Evolutionary conservation across 2,888 invertebrate species (phyloP).

Genomic region (Apotomis turbidana): DNA sequence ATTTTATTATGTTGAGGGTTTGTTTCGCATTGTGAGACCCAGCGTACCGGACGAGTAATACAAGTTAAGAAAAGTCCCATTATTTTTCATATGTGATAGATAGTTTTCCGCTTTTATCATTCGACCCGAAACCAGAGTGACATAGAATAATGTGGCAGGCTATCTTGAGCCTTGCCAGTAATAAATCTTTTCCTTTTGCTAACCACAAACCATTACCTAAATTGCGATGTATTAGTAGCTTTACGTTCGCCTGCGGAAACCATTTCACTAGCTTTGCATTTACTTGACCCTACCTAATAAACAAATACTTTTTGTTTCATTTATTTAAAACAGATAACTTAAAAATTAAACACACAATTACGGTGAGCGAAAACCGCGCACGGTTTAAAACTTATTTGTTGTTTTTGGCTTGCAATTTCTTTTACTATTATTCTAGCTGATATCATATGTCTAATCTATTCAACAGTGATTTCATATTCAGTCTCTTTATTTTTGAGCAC

Average conservation of each 20-base stretch:
- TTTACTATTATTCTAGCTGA: too few species aligned
- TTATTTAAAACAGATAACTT: too few species aligned
- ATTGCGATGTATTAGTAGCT: conserved; percentile 39
- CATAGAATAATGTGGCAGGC: conserved; percentile 40
- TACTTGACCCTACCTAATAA: neutral
- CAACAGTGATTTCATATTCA: too few species aligned
- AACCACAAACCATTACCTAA: conserved; percentile 42
- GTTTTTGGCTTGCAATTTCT: too few species aligned
- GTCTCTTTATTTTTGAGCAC: too few species aligned
- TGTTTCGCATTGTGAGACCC: too few species aligned
- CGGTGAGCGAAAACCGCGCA: too few species aligned
- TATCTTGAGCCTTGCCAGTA: conserved; percentile 35
- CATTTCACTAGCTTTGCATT: conserved; percentile 1
- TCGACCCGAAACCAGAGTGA: conserved; percentile 36
- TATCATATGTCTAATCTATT: too few species aligned
- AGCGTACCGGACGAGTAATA: too few species aligned
- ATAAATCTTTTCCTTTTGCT: conserved; percentile 41
- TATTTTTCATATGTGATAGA: conserved; percentile 26
- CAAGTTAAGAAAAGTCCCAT: neutral
- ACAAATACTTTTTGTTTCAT: neutral
- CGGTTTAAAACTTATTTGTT: too few species aligned
- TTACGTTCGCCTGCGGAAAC: conserved; percentile 12
- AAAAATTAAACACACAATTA: too few species aligned
- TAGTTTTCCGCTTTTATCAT: conserved; percentile 35
- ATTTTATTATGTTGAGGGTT: too few species aligned